These are phyloP conservation scores for Oophaga sylvatica DNA, from an alignment of 2,797 vertebrate genomes.

Conservation along the genomic window DNA sequence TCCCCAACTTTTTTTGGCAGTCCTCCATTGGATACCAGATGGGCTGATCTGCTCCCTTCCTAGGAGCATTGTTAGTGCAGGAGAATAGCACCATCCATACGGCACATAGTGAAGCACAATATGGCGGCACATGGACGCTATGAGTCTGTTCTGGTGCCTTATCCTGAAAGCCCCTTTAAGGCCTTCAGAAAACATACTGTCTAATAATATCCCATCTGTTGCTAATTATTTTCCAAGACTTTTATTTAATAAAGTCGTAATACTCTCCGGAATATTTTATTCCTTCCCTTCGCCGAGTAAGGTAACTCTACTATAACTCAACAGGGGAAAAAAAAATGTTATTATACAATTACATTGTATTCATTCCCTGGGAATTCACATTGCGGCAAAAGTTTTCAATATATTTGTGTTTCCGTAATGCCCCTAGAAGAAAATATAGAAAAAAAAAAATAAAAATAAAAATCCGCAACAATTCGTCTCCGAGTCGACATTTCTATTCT, in stretches of 20 bases:
- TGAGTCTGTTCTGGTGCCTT: neutral
- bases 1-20: too few species aligned
- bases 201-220: neutral
- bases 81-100: too few species aligned
- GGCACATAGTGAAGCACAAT: neutral
- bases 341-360: conserved; percentile 41
- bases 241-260: conserved; percentile 27
- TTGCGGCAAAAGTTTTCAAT: neutral
- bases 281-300: neutral
- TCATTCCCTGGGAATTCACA: conserved; percentile 23
- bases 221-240: neutral
- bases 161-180: neutral
- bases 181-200: neutral
- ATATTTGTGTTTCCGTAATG: conserved; percentile 31
- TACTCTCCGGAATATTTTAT: conserved; percentile 1
- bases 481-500: conserved; percentile 3
- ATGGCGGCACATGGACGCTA: neutral
- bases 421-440: neutral
- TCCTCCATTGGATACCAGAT: too few species aligned
- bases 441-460: conserved; percentile 9
- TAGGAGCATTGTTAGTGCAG: too few species aligned
- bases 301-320: conserved; percentile 8
- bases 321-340: neutral
- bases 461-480: conserved; percentile 7
- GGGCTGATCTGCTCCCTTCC: too few species aligned